Percentiles rank a stretch among this genome's conserved stretches.
phyloP scores from a whole-genome alignment of 2,888 invertebrate species.

The Coelopa pilipes region DNA sequence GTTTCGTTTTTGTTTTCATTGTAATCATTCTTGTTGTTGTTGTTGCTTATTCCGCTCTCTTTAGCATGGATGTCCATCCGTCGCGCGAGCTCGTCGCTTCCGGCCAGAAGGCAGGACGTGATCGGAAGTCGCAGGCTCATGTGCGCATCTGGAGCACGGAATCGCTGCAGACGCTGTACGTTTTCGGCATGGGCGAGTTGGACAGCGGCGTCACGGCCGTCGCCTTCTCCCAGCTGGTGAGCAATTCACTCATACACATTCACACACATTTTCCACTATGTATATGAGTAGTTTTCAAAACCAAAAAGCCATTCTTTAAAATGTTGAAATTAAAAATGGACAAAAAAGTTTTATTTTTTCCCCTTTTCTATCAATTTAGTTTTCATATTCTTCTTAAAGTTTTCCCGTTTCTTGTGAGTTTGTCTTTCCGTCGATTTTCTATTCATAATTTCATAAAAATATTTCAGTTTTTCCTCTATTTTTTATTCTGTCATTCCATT shows the following conservation, averaged over 20 bases:
- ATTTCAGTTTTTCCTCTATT: not conserved
- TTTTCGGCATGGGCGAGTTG: conserved; percentile 91
- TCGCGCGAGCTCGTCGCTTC: conserved; percentile 89
- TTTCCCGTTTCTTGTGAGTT: not conserved
- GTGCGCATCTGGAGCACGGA: conserved; percentile 94
- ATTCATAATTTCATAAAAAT: not conserved
- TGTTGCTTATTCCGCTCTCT: not conserved
- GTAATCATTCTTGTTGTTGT: no score
- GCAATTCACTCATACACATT: conserved; percentile 39
- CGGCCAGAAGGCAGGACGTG: conserved; percentile 86
- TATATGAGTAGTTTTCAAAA: no score
- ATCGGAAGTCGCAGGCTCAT: conserved; percentile 86
- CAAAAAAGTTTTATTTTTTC: no score
- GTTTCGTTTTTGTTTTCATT: no score
- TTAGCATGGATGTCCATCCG: conserved; percentile 89
- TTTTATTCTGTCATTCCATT: no score
- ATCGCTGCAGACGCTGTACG: conserved; percentile 86
- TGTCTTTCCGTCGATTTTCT: not conserved
- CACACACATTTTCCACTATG: no score
- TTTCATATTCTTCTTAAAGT: not conserved
- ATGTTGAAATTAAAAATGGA: no score
- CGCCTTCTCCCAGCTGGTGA: conserved; percentile 87
- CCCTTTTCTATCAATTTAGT: not conserved
- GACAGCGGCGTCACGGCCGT: conserved; percentile 88
- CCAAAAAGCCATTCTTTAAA: no score